phyloP scores from a whole-genome alignment of 2,113 vertebrate genomes.

The Acrocephalus kingi region DNA sequence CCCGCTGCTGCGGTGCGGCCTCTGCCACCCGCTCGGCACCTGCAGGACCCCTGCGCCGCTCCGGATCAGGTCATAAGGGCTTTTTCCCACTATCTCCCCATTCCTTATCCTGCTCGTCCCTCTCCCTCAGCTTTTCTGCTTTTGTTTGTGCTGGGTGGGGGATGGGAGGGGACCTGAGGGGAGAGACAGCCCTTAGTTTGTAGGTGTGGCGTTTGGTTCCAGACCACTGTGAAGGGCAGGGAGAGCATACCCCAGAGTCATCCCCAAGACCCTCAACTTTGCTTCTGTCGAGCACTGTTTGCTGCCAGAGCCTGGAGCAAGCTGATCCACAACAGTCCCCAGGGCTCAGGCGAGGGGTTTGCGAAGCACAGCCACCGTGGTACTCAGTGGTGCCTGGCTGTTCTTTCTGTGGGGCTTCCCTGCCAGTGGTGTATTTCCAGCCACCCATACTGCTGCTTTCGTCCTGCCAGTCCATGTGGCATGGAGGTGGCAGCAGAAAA shows the following conservation, averaged over 20 bases:
- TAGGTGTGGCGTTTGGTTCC: background rate
- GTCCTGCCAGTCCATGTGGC: background rate
- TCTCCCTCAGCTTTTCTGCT: background rate
- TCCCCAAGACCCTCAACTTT: background rate
- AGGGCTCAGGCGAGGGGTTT: background rate
- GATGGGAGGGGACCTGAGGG: background rate
- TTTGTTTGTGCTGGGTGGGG: background rate
- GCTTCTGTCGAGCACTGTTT: background rate
- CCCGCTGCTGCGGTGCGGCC: background rate
- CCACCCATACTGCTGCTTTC: background rate
- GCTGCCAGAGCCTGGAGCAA: background rate
- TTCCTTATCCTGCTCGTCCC: background rate
- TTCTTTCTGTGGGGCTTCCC: background rate
- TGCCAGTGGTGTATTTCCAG: background rate
- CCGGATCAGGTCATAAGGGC: slow-evolving; percentile 74
- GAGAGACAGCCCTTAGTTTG: background rate
- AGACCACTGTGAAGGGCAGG: background rate
- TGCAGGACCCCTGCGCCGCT: background rate
- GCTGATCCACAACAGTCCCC: rapidly evolving
- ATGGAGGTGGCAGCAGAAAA: background rate
- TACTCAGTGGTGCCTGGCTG: background rate
- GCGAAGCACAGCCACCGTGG: rapidly evolving
- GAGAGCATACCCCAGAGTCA: background rate
- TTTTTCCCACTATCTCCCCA: background rate
- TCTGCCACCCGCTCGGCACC: background rate